Evolutionary conservation across 1,140 invertebrate species (phyloP), one percentile per base, ranked within the genome.

Genomic region (Nylanderia fulva): DNA sequence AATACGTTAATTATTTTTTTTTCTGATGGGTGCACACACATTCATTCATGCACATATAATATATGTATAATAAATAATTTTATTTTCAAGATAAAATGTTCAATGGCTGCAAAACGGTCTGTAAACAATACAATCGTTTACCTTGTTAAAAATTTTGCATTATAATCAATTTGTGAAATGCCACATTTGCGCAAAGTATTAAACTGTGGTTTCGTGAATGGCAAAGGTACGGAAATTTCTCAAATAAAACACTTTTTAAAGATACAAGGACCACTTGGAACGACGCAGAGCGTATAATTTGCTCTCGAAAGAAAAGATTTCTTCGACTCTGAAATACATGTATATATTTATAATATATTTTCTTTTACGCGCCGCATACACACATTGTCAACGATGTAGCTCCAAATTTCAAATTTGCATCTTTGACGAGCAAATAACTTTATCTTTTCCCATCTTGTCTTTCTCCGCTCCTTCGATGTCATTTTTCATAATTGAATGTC

Each of bases 231-330:
- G 29, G 15, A 42, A 69, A 15, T 66, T 77, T 48, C 27, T 18
- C 29, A 74, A 74, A 36, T 74, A 82, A 82, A 72, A 72, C 39
- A 74, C 18, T 33, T 68, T 72, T 58, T 29, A 36, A 56, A 54
- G 15, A n/a, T 56, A 21, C 60, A 69, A 36, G 29, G n/a, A 42
- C 1, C n/a, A 29, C 33, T 60, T 58, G 45, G 45, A 13, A 45
- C 33, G 33, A 29, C 54, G 36, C 15, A 21, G 36, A 7, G 48
- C 13, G 39, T 11, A 8, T 82, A 82, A 82, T 82, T 82, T 74
- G 24, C 36, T 36, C 18, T 18, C 21, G 66, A 45, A 60, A 68
- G 15, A 33, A 54, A 52, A 82, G 58, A 18, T 74, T 80, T 21
- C 29, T 29, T 3, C 33, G 48, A 71, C 8, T 48, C 45, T 21